Conservation (phyloP, 2,888 invertebrate genomes). For the Sarcophaga subvicina region DNA sequence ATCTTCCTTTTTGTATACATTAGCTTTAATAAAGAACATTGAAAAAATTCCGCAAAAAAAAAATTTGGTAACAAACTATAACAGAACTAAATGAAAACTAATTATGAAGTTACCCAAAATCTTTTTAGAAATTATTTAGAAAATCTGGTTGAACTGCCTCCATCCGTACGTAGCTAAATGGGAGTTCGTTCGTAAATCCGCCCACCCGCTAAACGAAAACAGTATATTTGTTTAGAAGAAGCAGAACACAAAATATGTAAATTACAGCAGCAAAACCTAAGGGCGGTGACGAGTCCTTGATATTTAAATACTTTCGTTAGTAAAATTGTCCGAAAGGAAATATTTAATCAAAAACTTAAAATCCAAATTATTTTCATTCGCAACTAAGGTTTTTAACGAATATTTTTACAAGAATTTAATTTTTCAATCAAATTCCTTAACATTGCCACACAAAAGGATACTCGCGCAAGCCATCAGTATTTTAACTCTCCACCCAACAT, state of each 20-base stretch:
- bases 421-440: slow-evolving; percentile 59
- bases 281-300: slow-evolving; percentile 63
- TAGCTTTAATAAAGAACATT: too few relatives aligned
- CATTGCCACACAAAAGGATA: slow-evolving; percentile 30
- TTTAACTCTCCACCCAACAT: slow-evolving; percentile 53
- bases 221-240: background rate
- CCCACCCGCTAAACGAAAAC: background rate
- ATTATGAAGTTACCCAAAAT: too few relatives aligned
- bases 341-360: background rate
- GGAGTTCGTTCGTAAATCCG: background rate
- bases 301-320: background rate
- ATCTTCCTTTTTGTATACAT: too few relatives aligned
- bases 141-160: background rate
- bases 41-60: too few relatives aligned
- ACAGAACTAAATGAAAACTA: too few relatives aligned
- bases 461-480: slow-evolving; percentile 35
- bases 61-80: too few relatives aligned
- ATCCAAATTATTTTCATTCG: background rate
- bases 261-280: slow-evolving; percentile 28
- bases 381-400: background rate
- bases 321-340: background rate
- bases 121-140: too few relatives aligned
- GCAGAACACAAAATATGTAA: slow-evolving; percentile 6
- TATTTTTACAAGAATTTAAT: background rate
- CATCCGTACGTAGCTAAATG: background rate